Base-by-base conservation (phyloP, 1,140 invertebrate genomes). In the Batillaria attramentaria region DNA sequence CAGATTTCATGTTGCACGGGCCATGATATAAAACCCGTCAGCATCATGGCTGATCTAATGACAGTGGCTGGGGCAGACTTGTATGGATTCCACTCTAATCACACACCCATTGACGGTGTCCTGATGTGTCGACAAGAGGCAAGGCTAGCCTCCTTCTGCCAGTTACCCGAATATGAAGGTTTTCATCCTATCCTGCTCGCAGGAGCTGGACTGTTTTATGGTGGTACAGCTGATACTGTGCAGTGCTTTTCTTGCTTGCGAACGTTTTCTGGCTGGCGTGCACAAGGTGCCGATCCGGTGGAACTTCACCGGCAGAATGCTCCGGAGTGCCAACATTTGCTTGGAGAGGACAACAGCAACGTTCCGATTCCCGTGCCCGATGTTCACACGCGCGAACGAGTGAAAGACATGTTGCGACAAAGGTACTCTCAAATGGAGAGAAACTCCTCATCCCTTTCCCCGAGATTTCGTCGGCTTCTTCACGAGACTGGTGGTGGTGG, bases 171-270 rank as follows among this genome's bases (percentile, higher is more conserved):
- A n/a, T n/a, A n/a, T n/a, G 68, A 70, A 39, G 68, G 68, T 2
- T 69, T 37, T 10, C 77, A 70, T 87, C 94, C 95, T 0, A 92
- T 94, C 87, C 92, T 93, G 86, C 92, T 97, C 81, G 95, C 95
- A 8, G 94, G 94, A 88, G 95, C 94, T 42, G 96, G 96, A 18
- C 96, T 97, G 91, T 96, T 93, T 88, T 95, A 94, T 66, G 69
- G 35, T 28, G 80, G 78, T n/a, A 46, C 62, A 42, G 62, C 31
- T 16, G 94, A 94, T 85, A 91, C 94, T 88, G 95, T 97, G 0
- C 93, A 95, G 81, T 97, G 96, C 91, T 95, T 94, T 6, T 97
- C 94, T 92, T 96, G 95, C 89, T 92, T 93, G 84, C 95, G 94
- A 73, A 89, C 96, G 43, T 92, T 94, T 83, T 92, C 91, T 80